phyloP scores from a whole-genome alignment of 64 coral and sea anemone species.

The Pocillopora damicornis region DNA sequence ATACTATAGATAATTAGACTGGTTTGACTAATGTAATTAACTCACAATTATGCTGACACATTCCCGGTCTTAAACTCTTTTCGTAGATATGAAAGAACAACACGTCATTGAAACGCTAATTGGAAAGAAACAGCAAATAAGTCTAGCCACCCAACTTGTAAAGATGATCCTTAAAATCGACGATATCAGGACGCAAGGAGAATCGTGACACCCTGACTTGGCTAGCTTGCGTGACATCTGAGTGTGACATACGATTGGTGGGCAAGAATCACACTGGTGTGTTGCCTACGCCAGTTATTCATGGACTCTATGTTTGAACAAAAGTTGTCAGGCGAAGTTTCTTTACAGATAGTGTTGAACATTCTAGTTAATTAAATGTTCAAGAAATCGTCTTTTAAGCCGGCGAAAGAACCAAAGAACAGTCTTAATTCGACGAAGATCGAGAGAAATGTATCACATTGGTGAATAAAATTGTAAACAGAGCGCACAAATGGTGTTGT shows the following conservation, averaged over 20 bases:
- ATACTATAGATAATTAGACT: too few species aligned
- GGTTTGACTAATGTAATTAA: too few species aligned
- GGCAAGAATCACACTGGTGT: background rate
- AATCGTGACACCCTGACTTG: background rate
- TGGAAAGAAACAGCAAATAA: conserved; percentile 98
- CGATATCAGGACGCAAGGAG: conserved; percentile 80
- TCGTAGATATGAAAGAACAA: conserved; percentile 94
- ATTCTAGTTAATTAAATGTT: background rate
- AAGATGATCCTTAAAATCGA: conserved; percentile 99
- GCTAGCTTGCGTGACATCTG: background rate
- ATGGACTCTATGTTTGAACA: background rate
- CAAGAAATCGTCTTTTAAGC: background rate
- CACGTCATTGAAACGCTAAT: conserved; percentile 97
- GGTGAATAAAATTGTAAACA: background rate
- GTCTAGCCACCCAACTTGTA: conserved; percentile 87
- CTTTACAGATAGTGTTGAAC: background rate
- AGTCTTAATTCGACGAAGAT: background rate
- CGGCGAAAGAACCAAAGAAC: background rate
- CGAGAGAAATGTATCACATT: background rate
- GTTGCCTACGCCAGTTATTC: background rate
- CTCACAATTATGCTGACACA: background rate
- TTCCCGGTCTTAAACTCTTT: background rate
- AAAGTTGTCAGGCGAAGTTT: background rate
- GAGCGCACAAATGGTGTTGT: background rate
- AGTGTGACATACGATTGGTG: background rate